Evolutionary conservation across 1,140 invertebrate genomes (phyloP).

Genomic region (Pentalonia nigronervosa): DNA sequence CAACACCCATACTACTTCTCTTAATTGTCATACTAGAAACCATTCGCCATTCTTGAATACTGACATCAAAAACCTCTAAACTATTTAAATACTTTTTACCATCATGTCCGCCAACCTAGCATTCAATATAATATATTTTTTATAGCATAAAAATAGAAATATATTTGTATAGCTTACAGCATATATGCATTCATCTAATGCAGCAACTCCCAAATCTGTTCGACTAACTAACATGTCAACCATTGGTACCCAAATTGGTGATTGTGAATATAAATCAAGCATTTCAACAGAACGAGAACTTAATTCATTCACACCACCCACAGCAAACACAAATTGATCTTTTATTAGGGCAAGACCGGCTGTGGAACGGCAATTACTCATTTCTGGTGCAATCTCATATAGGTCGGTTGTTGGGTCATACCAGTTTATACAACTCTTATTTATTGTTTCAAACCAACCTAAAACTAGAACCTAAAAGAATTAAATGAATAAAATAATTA

Average conservation of each 20-base stretch:
- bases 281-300: conserved; percentile 89
- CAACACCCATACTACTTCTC: conserved; percentile 91
- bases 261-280: conserved; percentile 66
- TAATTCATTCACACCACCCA: conserved; percentile 93
- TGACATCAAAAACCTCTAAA: conserved; percentile 86
- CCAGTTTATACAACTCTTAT: conserved; percentile 84
- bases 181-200: conserved; percentile 87
- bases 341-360: conserved; percentile 83
- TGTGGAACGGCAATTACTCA: conserved; percentile 75
- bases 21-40: conserved; percentile 89
- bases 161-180: too few relatives aligned
- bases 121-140: conserved; percentile 15
- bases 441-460: conserved; percentile 89
- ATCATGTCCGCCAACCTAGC: conserved; percentile 79
- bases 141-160: too few relatives aligned
- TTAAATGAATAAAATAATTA: background rate
- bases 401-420: conserved; percentile 85
- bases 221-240: conserved; percentile 88
- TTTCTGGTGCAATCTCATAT: conserved; percentile 79
- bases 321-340: conserved; percentile 87
- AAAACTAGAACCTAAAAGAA: conserved; percentile 74
- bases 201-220: conserved; percentile 91
- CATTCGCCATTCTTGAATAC: conserved; percentile 80
- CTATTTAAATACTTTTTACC: too few relatives aligned
- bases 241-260: conserved; percentile 76